Evolutionary conservation across 2,797 vertebrate genomes (phyloP).

Genomic region (Petrocephalus schoutedeni): DNA sequence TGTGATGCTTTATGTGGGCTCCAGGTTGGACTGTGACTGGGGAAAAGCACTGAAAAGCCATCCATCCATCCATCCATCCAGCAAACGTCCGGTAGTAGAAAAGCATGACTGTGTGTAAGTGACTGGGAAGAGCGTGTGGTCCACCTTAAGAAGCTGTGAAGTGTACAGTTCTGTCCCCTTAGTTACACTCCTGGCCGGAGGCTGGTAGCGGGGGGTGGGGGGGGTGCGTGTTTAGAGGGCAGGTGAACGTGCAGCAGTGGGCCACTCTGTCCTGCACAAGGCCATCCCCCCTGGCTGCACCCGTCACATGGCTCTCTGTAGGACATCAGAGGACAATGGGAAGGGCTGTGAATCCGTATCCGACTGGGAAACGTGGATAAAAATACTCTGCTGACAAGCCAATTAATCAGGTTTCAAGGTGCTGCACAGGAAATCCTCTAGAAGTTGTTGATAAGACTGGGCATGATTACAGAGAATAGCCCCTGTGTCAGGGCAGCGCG

Average conservation of each 20-base stretch:
- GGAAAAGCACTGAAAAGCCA: background rate
- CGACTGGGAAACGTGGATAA: constrained; percentile 66
- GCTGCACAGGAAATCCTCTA: constrained; percentile 66
- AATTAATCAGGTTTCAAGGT: constrained; percentile 81
- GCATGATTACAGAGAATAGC: background rate
- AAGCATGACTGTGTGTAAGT: background rate
- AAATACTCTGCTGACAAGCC: constrained; percentile 81
- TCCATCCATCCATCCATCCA: too few relatives aligned
- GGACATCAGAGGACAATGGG: constrained; percentile 64
- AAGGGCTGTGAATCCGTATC: constrained; percentile 64
- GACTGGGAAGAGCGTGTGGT: background rate
- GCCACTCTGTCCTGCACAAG: constrained; percentile 14
- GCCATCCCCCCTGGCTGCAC: constrained; percentile 4
- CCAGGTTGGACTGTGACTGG: background rate
- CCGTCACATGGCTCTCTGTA: constrained; percentile 30
- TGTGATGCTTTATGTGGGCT: background rate
- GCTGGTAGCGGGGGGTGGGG: background rate
- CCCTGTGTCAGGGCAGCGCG: background rate
- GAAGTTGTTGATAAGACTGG: constrained; percentile 25
- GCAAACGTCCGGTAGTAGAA: background rate
- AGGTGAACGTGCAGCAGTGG: background rate
- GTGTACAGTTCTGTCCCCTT: background rate
- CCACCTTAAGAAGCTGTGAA: background rate
- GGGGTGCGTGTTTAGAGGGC: background rate
- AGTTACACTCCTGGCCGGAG: background rate